These are phyloP conservation scores for Calephelis nemesis DNA, from an alignment of 1,140 invertebrate species.

Conservation along the genomic window DNA sequence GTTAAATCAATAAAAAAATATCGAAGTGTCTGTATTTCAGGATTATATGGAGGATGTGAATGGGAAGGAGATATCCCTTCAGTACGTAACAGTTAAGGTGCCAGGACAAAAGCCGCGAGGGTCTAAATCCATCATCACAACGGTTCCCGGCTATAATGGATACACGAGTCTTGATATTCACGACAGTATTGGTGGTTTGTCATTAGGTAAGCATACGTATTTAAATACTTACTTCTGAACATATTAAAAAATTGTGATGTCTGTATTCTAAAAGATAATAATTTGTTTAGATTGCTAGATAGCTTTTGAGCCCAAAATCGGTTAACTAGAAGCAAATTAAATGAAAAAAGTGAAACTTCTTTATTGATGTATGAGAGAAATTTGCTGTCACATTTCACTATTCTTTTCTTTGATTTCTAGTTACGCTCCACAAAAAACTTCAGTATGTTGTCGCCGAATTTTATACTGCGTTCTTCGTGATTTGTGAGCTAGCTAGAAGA, in stretches of 20 bases:
- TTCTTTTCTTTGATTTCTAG: too few species aligned
- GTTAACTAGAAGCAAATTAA: too few species aligned
- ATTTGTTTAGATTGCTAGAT: too few species aligned
- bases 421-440: too few species aligned
- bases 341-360: too few species aligned
- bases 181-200: conserved; percentile 83
- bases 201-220: conserved; percentile 63
- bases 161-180: conserved; percentile 78
- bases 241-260: not conserved
- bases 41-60: conserved; percentile 99
- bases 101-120: conserved; percentile 96
- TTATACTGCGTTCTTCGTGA: too few species aligned
- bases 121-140: conserved; percentile 89
- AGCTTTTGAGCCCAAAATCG: too few species aligned
- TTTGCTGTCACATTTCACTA: too few species aligned
- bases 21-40: conserved; percentile 67
- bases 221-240: not conserved
- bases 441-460: too few species aligned
- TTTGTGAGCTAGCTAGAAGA: too few species aligned
- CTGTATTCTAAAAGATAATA: too few species aligned
- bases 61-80: conserved; percentile 97
- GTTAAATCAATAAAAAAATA: not conserved
- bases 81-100: conserved; percentile 98
- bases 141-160: conserved; percentile 79
- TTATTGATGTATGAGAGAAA: too few species aligned